Evolutionary conservation across 2,888 invertebrate species (phyloP), one percentile per base, ranked within the genome.

Genomic region (Lapara coniferarum): DNA sequence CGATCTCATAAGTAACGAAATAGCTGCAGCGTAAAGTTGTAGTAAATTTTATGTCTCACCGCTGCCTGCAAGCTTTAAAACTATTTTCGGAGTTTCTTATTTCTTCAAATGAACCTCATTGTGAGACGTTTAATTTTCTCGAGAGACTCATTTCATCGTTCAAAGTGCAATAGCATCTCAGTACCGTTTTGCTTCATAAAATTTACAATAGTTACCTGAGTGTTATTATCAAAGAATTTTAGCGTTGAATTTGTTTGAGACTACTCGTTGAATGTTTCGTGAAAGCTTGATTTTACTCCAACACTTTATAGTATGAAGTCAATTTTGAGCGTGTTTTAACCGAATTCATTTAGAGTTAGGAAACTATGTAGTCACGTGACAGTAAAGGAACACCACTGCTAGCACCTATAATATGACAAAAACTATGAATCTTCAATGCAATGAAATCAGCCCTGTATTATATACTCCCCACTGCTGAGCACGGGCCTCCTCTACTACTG

Each of bases 11-110:
- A 16, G 46, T 63, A 12, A 46, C n/a, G 46, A 46, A 63, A 19
- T 46, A 46, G 46, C 10, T 19, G 59, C 59, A 46, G 4, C 25
- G 25, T 30, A 57, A 30, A 57, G 13, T 57, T 57, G 25, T 13
- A 2, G 7, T n/a, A 12, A 63, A 46, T 63, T 63, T 63, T 63
- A 63, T 63, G 46, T 19, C 59, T 63, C 59, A 19, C 44, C 46
- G 59, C 59, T 19, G 59, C 16, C 46, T 63, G 16, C 16, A 10
- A 63, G 16, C 44, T 46, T 44, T 16, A 4, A 59, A 59, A 63
- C 59, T 63, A 63, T 63, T 63, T 63, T 63, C 46, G 46, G 46
- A 63, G 59, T 46, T 19, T 63, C 59, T 63, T 63, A 63, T 63
- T 63, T 63, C 46, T 63, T 12, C 46, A 46, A 63, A 63, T 63